Evolutionary conservation across 2,113 vertebrate species (phyloP).

Genomic region (Corythornis cristatus): DNA sequence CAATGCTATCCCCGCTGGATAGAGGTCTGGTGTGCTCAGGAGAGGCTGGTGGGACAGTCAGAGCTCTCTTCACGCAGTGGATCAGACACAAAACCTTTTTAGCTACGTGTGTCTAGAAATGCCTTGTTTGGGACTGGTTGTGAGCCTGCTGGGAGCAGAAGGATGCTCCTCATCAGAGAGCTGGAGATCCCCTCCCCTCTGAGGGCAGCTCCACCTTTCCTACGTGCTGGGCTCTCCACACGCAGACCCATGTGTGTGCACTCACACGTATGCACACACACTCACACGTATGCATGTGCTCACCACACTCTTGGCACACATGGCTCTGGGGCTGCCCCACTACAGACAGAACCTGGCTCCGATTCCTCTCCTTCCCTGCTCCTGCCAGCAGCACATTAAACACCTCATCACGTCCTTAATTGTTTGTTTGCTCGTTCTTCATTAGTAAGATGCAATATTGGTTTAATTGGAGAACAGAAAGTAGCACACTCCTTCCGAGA

Average conservation of each 20-base stretch:
- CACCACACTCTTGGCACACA: rapidly evolving
- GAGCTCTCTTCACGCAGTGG: neutral
- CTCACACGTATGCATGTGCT: neutral
- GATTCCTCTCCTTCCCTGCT: neutral
- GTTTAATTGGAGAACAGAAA: neutral
- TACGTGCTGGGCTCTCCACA: rapidly evolving
- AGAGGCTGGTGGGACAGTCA: rapidly evolving
- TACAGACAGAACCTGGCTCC: neutral
- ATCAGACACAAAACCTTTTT: neutral
- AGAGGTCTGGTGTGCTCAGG: neutral
- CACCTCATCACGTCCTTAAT: neutral
- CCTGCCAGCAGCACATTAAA: neutral
- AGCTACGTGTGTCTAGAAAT: rapidly evolving
- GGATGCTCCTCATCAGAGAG: neutral
- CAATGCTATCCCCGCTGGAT: neutral
- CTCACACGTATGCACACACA: neutral
- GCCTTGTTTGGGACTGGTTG: neutral
- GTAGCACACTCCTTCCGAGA: neutral
- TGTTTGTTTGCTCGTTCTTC: neutral
- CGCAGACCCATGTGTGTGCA: rapidly evolving
- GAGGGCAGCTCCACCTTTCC: neutral
- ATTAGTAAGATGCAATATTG: neutral
- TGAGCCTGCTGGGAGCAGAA: neutral
- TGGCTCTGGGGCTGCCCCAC: neutral
- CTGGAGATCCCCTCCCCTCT: neutral